Percentiles rank a stretch among this genome's conserved stretches.
phyloP scores from a whole-genome alignment of 2,888 invertebrate species.

The Kuschelorhynchus macadamiae region DNA sequence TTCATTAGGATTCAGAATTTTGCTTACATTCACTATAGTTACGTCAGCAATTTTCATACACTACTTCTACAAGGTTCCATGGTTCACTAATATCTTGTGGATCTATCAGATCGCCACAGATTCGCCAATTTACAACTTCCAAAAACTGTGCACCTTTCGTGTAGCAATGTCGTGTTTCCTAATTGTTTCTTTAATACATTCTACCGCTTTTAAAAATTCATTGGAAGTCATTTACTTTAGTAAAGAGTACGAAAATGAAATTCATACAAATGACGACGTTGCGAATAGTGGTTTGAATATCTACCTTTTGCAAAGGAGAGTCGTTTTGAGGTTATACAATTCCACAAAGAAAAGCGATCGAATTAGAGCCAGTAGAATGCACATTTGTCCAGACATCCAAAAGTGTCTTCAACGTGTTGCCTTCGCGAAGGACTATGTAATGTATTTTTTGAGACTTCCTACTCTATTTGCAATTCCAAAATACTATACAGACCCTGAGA shows the following conservation, averaged over 20 bases:
- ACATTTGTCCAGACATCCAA: neutral
- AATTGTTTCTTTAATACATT: conserved; percentile 3
- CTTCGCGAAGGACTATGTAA: neutral
- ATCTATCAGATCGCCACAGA: conserved; percentile 19
- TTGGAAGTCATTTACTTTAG: conserved; percentile 21
- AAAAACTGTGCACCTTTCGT: conserved; percentile 5
- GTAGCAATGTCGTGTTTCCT: neutral
- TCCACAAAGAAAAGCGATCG: neutral
- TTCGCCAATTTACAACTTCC: conserved; percentile 7
- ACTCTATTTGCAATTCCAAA: neutral
- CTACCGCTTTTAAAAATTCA: conserved; percentile 8
- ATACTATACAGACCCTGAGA: neutral
- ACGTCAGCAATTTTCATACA: neutral
- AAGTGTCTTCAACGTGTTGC: conserved; percentile 6
- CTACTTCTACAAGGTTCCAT: neutral
- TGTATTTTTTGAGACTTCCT: neutral
- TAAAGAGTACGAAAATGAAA: conserved; percentile 12
- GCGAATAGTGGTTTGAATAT: neutral
- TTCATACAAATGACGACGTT: neutral
- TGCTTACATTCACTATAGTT: neutral
- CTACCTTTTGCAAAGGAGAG: neutral
- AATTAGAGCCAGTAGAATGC: neutral
- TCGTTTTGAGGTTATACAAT: neutral
- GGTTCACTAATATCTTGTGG: neutral
- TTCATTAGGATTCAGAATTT: neutral